phyloP scores from a whole-genome alignment of 2,888 invertebrate genomes.

The Macrosiphum euphorbiae region DNA sequence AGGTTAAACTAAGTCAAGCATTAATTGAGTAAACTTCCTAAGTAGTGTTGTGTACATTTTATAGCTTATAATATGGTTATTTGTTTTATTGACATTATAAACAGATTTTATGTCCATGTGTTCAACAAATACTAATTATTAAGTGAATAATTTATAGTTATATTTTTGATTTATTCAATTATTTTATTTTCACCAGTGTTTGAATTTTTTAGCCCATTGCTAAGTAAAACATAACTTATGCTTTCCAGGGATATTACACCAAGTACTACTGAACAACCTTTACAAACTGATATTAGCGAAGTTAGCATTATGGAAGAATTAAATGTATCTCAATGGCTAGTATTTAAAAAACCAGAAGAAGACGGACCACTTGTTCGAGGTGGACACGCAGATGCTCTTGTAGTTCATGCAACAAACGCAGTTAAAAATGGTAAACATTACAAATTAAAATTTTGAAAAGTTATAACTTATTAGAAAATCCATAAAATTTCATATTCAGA shows the following conservation, averaged over 20 bases:
- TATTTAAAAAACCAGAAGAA: constrained; percentile 83
- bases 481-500: neutral
- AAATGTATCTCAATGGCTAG: constrained; percentile 84
- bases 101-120: neutral
- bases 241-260: constrained; percentile 30
- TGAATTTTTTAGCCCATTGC: neutral
- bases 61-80: too few species aligned
- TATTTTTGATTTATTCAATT: neutral
- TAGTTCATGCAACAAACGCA: constrained; percentile 95
- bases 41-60: too few species aligned
- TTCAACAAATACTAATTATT: neutral
- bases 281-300: constrained; percentile 44
- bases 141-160: neutral
- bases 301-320: constrained; percentile 71
- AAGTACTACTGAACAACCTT: constrained; percentile 28
- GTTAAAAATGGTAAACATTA: constrained; percentile 81
- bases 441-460: neutral
- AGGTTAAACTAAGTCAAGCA: neutral
- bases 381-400: constrained; percentile 92
- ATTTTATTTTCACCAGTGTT: neutral
- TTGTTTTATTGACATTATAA: neutral
- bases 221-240: neutral
- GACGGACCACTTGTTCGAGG: constrained; percentile 94
- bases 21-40: too few species aligned
- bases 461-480: neutral